phyloP scores from a whole-genome alignment of 2,888 invertebrate genomes.

The Cotesia congregata region DNA sequence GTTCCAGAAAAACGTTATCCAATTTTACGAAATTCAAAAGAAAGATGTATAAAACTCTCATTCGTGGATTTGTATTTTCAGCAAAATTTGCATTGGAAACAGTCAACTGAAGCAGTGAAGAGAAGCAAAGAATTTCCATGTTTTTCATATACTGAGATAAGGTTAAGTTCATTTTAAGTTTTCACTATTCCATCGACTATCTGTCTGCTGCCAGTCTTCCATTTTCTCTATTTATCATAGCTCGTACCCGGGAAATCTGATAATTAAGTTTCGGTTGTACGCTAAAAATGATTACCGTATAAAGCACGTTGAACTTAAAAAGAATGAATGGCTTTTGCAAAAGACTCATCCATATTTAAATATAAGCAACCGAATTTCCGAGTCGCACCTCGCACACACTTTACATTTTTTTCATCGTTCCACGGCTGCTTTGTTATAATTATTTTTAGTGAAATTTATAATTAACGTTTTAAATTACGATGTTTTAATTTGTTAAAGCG shows the following conservation, averaged over 20 bases:
- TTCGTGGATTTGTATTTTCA: slow-evolving; percentile 41
- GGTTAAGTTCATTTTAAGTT: slow-evolving; percentile 45
- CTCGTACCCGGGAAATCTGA: slow-evolving; percentile 44
- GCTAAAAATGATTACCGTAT: not conserved
- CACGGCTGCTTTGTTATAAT: not conserved
- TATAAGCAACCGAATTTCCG: not conserved
- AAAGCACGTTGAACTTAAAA: not conserved
- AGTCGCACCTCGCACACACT: not conserved
- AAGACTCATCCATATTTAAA: not conserved
- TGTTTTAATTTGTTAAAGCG: not conserved
- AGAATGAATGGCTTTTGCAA: not conserved
- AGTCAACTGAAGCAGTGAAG: slow-evolving; percentile 40
- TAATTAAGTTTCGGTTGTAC: slow-evolving; percentile 58
- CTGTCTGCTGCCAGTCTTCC: slow-evolving; percentile 1
- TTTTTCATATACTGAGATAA: slow-evolving; percentile 56
- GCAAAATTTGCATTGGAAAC: slow-evolving; percentile 52
- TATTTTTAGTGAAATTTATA: not conserved
- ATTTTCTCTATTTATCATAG: not conserved
- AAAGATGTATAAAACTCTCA: slow-evolving; percentile 31
- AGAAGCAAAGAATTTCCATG: slow-evolving; percentile 47
- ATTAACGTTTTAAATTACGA: not conserved
- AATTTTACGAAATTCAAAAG: slow-evolving; percentile 45
- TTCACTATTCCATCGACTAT: slow-evolving; percentile 27
- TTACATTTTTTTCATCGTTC: not conserved
- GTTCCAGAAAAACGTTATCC: slow-evolving; percentile 37